phyloP scores from a whole-genome alignment of 1,140 invertebrate species.

The Frieseomelitta varia region DNA sequence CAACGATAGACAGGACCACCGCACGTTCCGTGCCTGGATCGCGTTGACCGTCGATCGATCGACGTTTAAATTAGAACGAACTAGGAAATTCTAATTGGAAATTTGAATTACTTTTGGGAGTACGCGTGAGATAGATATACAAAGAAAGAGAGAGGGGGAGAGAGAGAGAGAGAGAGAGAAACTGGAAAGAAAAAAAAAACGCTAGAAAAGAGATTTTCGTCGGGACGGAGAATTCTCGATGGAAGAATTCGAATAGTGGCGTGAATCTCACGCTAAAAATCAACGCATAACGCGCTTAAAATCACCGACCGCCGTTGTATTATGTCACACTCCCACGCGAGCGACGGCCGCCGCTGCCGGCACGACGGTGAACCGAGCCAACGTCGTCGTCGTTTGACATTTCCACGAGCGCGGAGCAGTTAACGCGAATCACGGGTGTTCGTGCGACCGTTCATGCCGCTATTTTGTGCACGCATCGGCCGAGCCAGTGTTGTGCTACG shows the following conservation, averaged over 20 bases:
- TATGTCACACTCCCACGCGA: slow-evolving; percentile 79
- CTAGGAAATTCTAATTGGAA: background rate
- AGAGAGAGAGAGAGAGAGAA: no score
- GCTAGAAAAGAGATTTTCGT: background rate
- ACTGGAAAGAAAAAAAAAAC: background rate
- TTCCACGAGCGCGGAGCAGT: slow-evolving; percentile 59
- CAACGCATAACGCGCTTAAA: background rate
- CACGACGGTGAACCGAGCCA: slow-evolving; percentile 41
- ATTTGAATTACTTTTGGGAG: background rate
- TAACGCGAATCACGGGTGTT: slow-evolving; percentile 11
- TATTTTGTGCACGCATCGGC: slow-evolving; percentile 6
- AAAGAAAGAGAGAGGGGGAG: no score
- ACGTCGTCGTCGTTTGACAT: slow-evolving; percentile 73
- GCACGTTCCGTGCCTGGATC: background rate
- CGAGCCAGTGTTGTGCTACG: slow-evolving; percentile 1
- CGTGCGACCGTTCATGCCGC: background rate
- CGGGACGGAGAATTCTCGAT: background rate
- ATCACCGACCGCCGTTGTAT: slow-evolving; percentile 53
- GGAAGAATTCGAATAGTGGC: background rate
- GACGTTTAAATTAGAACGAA: background rate
- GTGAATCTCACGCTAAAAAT: slow-evolving; percentile 13
- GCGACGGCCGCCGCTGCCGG: slow-evolving; percentile 61
- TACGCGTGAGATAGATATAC: background rate
- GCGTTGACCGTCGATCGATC: background rate
- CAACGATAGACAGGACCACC: background rate